Evolutionary conservation across 2,888 invertebrate genomes (phyloP), one percentile per base, ranked within the genome.

Genomic region (Machimus atricapillus): DNA sequence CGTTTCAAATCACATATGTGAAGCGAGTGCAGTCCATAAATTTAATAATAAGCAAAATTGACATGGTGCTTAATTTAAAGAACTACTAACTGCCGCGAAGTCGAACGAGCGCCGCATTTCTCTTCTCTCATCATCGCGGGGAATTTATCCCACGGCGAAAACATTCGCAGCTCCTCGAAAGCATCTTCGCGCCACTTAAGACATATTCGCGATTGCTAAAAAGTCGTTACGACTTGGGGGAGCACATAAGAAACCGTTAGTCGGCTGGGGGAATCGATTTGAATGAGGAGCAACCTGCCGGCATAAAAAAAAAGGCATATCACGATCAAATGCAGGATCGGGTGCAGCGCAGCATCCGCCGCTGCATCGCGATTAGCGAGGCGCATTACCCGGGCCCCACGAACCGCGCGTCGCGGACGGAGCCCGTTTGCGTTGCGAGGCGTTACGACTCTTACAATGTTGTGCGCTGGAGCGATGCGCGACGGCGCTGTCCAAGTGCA

Each of bases 221-320:
- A 74, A 85, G 46, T 43, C 85, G 43, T 46, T n/a, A 85, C 43
- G 43, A 52, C 74, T 73, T 74, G 73, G 46, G 52, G 85, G 74
- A 85, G 19, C 82, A 85, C 23, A 43, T 74, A 9, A 76, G 43
- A 74, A 73, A 85, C 85, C 85, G 85, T 85, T 85, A 85, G 85
- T 3, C 74, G 46, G 58, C 27, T 66, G 66, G 12, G 66, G 27
- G 74, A 31, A 85, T 74, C 74, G 52, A 85, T 74, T 85, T 85
- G 74, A 85, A 85, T 85, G 74, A 34, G 66, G 37, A 74, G 85
- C 85, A 85, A 85, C 85, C 85, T 85, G 85, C 74, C 74, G 74
- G 74, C 74, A 74, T 37, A 52, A 46, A 74, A 85, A n/a, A n/a
- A n/a, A n/a, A n/a, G n/a, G 85, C 46, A n/a, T 52, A 85, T 85